Evolutionary conservation across 2,113 vertebrate genomes (phyloP).

Genomic region (Strix uralensis): DNA sequence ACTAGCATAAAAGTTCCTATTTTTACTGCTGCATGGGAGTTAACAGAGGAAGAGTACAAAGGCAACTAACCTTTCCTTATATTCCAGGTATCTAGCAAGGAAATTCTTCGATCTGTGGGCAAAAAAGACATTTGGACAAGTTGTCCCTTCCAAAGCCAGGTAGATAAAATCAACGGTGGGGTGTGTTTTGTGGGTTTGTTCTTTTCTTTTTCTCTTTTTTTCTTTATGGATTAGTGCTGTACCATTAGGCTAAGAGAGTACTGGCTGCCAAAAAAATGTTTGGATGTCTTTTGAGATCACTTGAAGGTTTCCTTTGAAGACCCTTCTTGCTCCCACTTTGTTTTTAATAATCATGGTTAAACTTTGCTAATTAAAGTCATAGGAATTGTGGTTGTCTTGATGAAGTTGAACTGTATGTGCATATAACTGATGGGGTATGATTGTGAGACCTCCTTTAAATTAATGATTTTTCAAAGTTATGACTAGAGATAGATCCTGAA

Average conservation of each 20-base stretch:
- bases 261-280: background rate
- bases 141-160: constrained; percentile 85
- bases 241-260: background rate
- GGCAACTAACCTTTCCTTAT: background rate
- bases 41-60: background rate
- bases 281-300: background rate
- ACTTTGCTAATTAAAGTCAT: background rate
- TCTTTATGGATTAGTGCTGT: background rate
- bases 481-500: background rate
- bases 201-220: background rate
- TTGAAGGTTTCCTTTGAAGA: background rate
- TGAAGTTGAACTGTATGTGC: background rate
- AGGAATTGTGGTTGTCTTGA: background rate
- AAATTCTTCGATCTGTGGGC: constrained; percentile 92
- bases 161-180: constrained; percentile 34
- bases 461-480: background rate
- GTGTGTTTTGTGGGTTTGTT: accelerated
- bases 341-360: background rate
- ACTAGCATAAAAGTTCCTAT: background rate
- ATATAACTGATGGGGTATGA: background rate
- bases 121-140: constrained; percentile 82
- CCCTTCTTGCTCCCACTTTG: background rate
- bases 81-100: constrained; percentile 82
- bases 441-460: background rate
- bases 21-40: background rate